Evolutionary conservation across 2,888 invertebrate genomes (phyloP).

Genomic region (Drosophila setosimentum): DNA sequence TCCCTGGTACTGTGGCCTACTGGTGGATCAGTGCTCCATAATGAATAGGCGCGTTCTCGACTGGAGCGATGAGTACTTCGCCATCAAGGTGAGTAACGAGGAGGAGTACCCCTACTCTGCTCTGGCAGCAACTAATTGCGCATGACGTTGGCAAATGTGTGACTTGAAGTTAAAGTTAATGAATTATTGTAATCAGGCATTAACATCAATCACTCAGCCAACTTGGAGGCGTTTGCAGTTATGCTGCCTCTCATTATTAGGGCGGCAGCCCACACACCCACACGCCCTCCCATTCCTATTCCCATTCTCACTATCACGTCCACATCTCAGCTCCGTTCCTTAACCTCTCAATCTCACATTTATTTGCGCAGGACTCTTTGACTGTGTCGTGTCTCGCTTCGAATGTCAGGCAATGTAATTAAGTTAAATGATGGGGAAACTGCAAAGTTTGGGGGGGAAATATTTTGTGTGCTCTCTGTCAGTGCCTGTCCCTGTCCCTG

Average conservation of each 20-base stretch:
- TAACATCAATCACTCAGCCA: slow-evolving; percentile 62
- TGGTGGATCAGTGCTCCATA: slow-evolving; percentile 94
- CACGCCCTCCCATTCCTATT: no score
- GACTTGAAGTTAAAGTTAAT: slow-evolving; percentile 50
- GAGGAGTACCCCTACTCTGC: not conserved
- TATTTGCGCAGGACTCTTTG: slow-evolving; percentile 43
- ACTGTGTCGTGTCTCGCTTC: slow-evolving; percentile 49
- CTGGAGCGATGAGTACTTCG: slow-evolving; percentile 85
- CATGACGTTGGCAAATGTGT: slow-evolving; percentile 12
- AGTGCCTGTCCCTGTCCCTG: not conserved
- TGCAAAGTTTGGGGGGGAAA: slow-evolving; percentile 62
- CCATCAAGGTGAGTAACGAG: slow-evolving; percentile 84
- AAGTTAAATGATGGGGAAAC: slow-evolving; percentile 75
- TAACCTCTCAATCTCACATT: not conserved
- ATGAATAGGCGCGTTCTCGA: slow-evolving; percentile 92
- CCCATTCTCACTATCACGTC: no score
- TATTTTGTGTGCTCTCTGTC: slow-evolving; percentile 29
- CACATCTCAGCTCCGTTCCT: not conserved
- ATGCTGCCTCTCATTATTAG: slow-evolving; percentile 20
- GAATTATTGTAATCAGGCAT: slow-evolving; percentile 71
- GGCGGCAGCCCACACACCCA: not conserved
- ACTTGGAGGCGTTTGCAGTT: slow-evolving; percentile 31
- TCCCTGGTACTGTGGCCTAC: slow-evolving; percentile 92
- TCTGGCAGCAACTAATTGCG: slow-evolving; percentile 10
- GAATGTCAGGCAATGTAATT: slow-evolving; percentile 69